Conservation (phyloP, 2,797 vertebrate genomes). For the Microcaecilia unicolor region DNA sequence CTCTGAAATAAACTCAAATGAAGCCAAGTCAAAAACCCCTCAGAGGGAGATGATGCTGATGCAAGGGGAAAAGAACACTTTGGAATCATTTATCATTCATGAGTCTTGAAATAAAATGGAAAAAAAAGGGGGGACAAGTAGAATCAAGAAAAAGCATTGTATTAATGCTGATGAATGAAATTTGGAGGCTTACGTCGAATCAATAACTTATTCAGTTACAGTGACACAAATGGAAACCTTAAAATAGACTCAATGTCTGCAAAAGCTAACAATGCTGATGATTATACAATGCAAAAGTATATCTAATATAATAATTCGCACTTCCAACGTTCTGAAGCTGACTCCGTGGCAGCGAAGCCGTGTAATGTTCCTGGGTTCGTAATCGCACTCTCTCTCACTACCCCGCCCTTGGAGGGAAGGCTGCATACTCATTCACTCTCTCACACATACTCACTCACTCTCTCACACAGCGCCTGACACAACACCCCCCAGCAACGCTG, state of each 20-base stretch:
- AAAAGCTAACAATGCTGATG: too few species aligned
- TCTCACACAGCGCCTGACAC: too few species aligned
- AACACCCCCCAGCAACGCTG: too few species aligned
- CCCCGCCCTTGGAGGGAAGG: too few species aligned
- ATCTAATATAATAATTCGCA: too few species aligned
- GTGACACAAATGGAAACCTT: not conserved
- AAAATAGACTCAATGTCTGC: not conserved
- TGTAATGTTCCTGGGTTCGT: too few species aligned
- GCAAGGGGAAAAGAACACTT: constrained; percentile 35
- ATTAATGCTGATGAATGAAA: constrained; percentile 9
- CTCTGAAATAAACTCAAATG: constrained; percentile 31
- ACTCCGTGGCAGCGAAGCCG: too few species aligned
- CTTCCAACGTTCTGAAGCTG: too few species aligned
- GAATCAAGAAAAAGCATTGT: constrained; percentile 23
- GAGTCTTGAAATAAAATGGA: constrained; percentile 25
- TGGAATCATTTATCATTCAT: constrained; percentile 43
- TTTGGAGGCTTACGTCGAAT: constrained; percentile 8
- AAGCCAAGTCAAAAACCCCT: constrained; percentile 25
- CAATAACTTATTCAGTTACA: constrained; percentile 19
- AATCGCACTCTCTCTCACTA: too few species aligned
- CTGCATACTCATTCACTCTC: too few species aligned
- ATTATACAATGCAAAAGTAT: too few species aligned
- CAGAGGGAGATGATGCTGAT: constrained; percentile 26
- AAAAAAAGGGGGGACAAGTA: constrained; percentile 6
- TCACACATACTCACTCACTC: too few species aligned